A percentile compares a stretch with the other conserved stretches of the same genome.
Evolutionary conservation across 2,797 vertebrate species (phyloP).

Genomic region (Acanthurus leucopareius): DNA sequence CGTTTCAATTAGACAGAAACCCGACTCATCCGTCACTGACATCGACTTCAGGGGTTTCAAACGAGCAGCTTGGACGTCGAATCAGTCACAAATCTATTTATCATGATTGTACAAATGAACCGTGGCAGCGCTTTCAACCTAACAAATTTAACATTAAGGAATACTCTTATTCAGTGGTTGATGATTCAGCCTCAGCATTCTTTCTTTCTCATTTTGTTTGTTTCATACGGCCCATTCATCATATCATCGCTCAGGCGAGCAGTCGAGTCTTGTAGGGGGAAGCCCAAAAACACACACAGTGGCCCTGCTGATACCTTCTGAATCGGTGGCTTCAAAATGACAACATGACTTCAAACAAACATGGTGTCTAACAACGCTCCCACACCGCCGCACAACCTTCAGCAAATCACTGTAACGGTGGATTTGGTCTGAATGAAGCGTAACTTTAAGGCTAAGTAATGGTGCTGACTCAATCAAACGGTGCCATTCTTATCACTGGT

Average conservation of each 20-base stretch:
- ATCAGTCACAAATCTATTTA: constrained; percentile 34
- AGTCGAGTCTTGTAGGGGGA: too few species aligned
- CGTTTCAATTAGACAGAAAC: constrained; percentile 57
- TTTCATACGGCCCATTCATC: constrained; percentile 15
- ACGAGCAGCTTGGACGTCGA: constrained; percentile 18
- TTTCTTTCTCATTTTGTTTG: constrained; percentile 13
- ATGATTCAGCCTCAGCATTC: constrained; percentile 17
- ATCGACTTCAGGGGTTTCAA: constrained; percentile 11
- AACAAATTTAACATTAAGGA: constrained; percentile 30
- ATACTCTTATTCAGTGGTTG: not conserved
- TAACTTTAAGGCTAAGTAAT: constrained; percentile 20
- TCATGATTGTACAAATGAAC: constrained; percentile 11
- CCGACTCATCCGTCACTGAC: constrained; percentile 55
- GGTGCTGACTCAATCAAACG: constrained; percentile 34
- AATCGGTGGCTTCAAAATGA: too few species aligned
- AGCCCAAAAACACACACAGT: too few species aligned
- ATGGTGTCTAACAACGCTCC: too few species aligned
- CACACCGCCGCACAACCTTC: too few species aligned
- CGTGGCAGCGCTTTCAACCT: constrained; percentile 1
- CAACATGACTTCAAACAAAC: too few species aligned
- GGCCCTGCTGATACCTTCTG: too few species aligned
- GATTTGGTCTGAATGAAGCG: not conserved
- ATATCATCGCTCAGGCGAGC: not conserved
- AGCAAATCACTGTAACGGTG: too few species aligned
- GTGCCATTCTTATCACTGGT: constrained; percentile 47